phyloP scores from a whole-genome alignment of 1,140 invertebrate species.

The Pollicipes pollicipes region DNA sequence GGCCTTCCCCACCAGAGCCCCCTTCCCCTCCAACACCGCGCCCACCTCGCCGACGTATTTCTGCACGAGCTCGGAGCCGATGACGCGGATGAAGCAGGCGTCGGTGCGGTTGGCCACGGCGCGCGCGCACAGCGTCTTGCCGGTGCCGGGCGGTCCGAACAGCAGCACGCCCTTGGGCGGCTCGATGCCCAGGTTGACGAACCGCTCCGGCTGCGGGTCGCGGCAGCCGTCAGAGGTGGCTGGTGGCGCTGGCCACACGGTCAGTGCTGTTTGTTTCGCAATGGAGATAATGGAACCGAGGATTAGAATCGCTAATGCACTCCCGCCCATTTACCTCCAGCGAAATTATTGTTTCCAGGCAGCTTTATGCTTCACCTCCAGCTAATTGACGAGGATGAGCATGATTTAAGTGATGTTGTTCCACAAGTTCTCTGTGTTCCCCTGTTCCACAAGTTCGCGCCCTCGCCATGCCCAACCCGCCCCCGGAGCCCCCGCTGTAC shows the following conservation, averaged over 20 bases:
- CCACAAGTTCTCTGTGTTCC: too few relatives aligned
- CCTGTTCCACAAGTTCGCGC: too few relatives aligned
- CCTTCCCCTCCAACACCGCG: conserved; percentile 11
- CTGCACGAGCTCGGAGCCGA: conserved; percentile 88
- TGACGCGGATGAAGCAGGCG: conserved; percentile 98
- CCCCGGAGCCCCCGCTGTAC: conserved; percentile 21
- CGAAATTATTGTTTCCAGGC: too few relatives aligned
- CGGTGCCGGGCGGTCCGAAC: conserved; percentile 96
- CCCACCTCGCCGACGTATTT: conserved; percentile 95
- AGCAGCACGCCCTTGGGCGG: conserved; percentile 96
- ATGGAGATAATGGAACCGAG: too few relatives aligned
- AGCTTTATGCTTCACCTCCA: too few relatives aligned
- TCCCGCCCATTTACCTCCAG: too few relatives aligned
- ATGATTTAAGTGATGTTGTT: conserved; percentile 9
- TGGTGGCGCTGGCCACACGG: too few relatives aligned
- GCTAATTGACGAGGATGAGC: conserved; percentile 4
- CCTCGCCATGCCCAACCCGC: too few relatives aligned
- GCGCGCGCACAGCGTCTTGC: conserved; percentile 87
- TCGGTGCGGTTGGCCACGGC: conserved; percentile 97
- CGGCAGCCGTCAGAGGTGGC: too few relatives aligned
- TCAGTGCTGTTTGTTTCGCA: too few relatives aligned
- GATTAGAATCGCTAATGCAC: too few relatives aligned
- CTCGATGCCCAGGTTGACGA: conserved; percentile 97
- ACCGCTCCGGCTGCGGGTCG: conserved; percentile 74
- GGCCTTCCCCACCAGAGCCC: too few relatives aligned